Conservation (phyloP, 2,113 vertebrate species). For the Quiscalus mexicanus region DNA sequence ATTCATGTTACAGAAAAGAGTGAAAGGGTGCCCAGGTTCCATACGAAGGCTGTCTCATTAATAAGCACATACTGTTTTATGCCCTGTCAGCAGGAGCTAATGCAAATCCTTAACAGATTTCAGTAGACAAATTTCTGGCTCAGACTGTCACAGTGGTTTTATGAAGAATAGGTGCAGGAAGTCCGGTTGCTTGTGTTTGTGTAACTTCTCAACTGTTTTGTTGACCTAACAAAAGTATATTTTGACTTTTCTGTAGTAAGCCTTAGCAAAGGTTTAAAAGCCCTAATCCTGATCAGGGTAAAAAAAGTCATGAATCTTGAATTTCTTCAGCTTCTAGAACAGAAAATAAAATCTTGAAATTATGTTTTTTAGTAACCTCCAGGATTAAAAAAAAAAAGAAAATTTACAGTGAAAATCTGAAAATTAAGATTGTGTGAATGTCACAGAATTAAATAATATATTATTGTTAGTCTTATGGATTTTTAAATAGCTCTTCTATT, state of each 20-base stretch:
- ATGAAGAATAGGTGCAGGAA: not conserved
- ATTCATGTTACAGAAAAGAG: not conserved
- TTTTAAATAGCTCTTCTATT: not conserved
- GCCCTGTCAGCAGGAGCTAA: not conserved
- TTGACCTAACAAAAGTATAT: not conserved
- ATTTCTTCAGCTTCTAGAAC: not conserved
- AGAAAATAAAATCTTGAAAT: not conserved
- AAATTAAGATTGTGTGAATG: not conserved
- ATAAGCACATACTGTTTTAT: not conserved
- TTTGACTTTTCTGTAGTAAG: not conserved
- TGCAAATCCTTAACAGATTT: not conserved
- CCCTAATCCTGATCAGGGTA: not conserved
- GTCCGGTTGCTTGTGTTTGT: not conserved
- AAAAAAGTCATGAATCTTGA: not conserved
- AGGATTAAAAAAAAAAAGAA: not conserved
- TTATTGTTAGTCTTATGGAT: rapidly evolving
- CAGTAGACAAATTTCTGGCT: not conserved
- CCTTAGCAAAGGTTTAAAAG: not conserved
- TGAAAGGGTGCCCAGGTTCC: not conserved
- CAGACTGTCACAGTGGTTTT: not conserved
- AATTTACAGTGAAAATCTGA: not conserved
- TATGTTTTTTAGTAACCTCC: not conserved
- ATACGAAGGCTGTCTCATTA: rapidly evolving
- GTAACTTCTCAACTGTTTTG: not conserved
- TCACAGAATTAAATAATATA: not conserved